Evolutionary conservation across 2,888 invertebrate species (phyloP).

Genomic region (Perizoma affinitatum): DNA sequence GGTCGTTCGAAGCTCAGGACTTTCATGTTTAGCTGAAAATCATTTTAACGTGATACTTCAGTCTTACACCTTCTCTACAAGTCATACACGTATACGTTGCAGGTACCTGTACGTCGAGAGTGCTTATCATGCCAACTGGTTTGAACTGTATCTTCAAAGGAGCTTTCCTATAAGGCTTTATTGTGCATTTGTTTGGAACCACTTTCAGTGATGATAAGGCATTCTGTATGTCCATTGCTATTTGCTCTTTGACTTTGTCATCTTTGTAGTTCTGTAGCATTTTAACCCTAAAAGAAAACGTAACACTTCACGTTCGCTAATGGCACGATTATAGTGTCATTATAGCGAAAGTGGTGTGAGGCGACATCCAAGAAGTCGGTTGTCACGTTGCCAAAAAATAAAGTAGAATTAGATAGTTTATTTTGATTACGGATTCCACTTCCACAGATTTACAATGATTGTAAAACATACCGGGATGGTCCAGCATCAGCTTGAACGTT

Average conservation of each 20-base stretch:
- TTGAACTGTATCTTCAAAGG: slow-evolving; percentile 75
- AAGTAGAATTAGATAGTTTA: slow-evolving; percentile 17
- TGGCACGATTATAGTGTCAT: neutral
- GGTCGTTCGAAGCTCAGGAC: slow-evolving; percentile 69
- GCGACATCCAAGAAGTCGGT: neutral
- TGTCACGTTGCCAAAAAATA: slow-evolving; percentile 24
- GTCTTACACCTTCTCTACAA: no score
- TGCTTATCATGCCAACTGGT: slow-evolving; percentile 71
- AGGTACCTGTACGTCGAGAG: slow-evolving; percentile 68
- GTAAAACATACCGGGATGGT: slow-evolving; percentile 56
- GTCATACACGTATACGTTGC: no score
- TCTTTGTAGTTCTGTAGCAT: slow-evolving; percentile 68
- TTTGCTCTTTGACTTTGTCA: slow-evolving; percentile 63
- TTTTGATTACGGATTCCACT: slow-evolving; percentile 12
- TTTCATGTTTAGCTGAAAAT: slow-evolving; percentile 70
- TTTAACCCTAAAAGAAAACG: slow-evolving; percentile 52
- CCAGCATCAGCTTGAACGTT: slow-evolving; percentile 44
- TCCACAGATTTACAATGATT: neutral
- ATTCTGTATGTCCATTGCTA: slow-evolving; percentile 66
- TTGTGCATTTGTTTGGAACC: slow-evolving; percentile 63
- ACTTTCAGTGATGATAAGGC: slow-evolving; percentile 71
- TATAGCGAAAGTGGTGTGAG: neutral
- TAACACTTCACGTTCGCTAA: neutral
- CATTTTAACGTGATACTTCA: neutral
- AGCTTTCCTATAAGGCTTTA: slow-evolving; percentile 66